A percentile compares a stretch with the other conserved stretches of the same genome.
Evolutionary conservation across 2,113 vertebrate genomes (phyloP).

Genomic region (Chaetops frenatus): DNA sequence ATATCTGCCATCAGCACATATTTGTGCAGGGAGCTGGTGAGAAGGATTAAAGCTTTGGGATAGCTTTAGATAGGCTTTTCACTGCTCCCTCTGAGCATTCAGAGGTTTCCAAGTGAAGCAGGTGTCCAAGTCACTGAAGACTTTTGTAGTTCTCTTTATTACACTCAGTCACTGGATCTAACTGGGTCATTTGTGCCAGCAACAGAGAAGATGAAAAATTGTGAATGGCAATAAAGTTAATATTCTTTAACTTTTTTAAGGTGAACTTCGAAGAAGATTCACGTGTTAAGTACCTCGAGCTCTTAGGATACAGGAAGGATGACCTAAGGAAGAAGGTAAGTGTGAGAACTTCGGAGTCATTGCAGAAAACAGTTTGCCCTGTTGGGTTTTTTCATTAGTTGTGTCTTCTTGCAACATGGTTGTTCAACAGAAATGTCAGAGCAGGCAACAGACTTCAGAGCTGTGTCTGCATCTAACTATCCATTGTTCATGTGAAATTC

Average conservation of each 20-base stretch:
- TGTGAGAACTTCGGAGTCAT: not conserved
- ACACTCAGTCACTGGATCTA: not conserved
- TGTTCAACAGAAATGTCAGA: not conserved
- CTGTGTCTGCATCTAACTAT: not conserved
- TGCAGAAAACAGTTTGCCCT: not conserved
- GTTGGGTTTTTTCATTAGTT: not conserved
- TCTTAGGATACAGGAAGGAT: constrained; percentile 90
- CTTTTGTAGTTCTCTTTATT: not conserved
- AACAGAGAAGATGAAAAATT: not conserved
- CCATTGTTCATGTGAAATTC: not conserved
- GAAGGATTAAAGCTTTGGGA: not conserved
- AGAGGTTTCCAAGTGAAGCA: not conserved
- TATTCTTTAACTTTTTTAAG: constrained; percentile 56
- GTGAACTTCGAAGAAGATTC: constrained; percentile 91
- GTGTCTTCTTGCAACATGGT: not conserved
- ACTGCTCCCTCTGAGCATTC: not conserved
- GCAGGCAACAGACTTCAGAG: not conserved
- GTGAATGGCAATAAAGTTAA: not conserved
- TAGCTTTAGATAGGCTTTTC: not conserved
- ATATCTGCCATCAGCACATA: not conserved
- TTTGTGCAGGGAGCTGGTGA: not conserved
- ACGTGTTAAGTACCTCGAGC: constrained; percentile 88
- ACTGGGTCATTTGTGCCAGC: not conserved
- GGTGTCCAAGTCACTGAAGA: not conserved
- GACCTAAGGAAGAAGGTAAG: constrained; percentile 87